Base-by-base conservation (phyloP, 2,797 vertebrate genomes). In the Valencia hispanica region DNA sequence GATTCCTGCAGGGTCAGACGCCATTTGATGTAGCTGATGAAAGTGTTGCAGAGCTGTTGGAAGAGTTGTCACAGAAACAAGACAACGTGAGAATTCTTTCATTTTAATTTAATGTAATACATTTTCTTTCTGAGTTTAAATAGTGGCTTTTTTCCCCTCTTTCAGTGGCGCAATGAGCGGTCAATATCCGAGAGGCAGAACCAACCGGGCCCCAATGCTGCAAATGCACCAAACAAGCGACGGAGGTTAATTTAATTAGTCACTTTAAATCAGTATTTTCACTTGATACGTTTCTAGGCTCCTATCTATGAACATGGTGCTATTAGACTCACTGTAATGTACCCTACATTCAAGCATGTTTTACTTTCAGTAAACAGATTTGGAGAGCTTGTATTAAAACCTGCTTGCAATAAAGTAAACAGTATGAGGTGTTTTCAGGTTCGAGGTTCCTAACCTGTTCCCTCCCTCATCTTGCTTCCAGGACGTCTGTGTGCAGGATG, bases 21-120 rank as follows among this genome's bases (percentile, higher is more conserved):
- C 96, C 97, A 0, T 97, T 96, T 78, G 97, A 98, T 80, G 95
- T 98, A 8, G 96, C 97, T 0, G 97, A 97, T 45, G 97, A 98
- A 83, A 97, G 95, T 0, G 92, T 97, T 11, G 92, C 92, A 55
- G 87, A 88, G 48, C 93, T 98, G 68, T 86, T 98, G 84, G 95
- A 97, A 80, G 97, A 98, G 47, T 90, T 98, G 73, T 93, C 93
- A 51, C 94, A 91, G 83, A 97, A 97, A 88, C 97, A 97, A 89
- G 95, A 95, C 69, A 96, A 94, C 4, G 97, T 98, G 90, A 96
- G 96, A 73, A 50, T 39, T 2, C 12, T 36, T 11, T 65, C 65
- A 17, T 53, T 2, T 36, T 61, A 36, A n/a, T 6, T 25, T 70
- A 7, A 4, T 32, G n/a, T 41, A 36, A 4, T 59, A 6, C 3